These are phyloP conservation scores for Clarias pachynema DNA, from an alignment of 2,797 vertebrate species.

Conservation along the genomic window DNA sequence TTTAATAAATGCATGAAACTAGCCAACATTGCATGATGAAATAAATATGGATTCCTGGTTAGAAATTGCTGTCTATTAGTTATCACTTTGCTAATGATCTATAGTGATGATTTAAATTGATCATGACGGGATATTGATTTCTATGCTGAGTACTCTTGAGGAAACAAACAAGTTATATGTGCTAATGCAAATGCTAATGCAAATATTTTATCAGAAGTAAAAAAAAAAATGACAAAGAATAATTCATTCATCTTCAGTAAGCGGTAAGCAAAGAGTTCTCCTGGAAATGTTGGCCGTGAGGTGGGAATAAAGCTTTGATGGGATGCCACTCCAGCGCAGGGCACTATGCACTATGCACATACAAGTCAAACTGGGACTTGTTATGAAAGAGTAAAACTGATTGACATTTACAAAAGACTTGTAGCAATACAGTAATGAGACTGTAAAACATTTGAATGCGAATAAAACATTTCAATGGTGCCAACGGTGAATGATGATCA, in stretches of 20 bases:
- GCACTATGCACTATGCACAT: background rate
- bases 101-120: background rate
- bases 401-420: too few species aligned
- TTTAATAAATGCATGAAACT: background rate
- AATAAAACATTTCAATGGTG: too few species aligned
- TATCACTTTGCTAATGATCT: background rate
- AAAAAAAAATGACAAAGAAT: background rate
- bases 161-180: background rate
- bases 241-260: background rate
- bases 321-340: background rate
- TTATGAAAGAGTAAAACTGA: too few species aligned
- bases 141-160: background rate
- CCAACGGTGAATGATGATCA: too few species aligned
- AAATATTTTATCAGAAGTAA: background rate
- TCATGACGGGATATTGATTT: background rate
- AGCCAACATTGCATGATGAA: background rate
- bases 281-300: background rate
- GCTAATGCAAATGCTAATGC: background rate
- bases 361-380: background rate
- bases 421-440: too few species aligned
- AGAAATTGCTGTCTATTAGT: background rate
- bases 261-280: too few species aligned
- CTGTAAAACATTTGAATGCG: too few species aligned
- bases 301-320: background rate
- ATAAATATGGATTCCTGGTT: background rate